Evolutionary conservation across 2,797 vertebrate genomes (phyloP), one percentile per base, ranked within the genome.

Genomic region (Hydrolagus colliei): DNA sequence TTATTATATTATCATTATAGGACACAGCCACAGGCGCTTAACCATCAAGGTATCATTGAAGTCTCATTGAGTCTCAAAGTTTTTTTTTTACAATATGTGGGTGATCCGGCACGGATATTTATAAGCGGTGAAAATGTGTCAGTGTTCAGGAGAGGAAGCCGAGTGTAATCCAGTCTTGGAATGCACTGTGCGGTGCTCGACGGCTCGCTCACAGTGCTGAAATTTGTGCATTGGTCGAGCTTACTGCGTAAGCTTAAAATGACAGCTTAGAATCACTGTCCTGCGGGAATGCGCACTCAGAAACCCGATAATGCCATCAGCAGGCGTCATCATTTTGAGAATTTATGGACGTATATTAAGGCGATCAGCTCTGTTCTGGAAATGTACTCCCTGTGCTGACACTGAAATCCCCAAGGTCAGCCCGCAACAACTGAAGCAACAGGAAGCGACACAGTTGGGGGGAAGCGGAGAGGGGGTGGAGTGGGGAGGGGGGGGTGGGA

Each of bases 251-350:
- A 68, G 62, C 16, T 71, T 84, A 18, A 84, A 71, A 71, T 71
- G 65, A n/a, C 79, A 68, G 16, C 77, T 27, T 18, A 65, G 87
- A 86, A 86, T 87, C 78, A 87, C 86, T 73, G 80, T 86, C 86
- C 68, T 87, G 86, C 86, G 88, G 89, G 90, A 88, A 90, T 93
- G 92, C 90, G 90, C 89, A 87, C 92, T 89, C 86, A 87, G 92
- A 91, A 92, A 91, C 88, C 14, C 88, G 90, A 92, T 95, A 94
- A 95, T 93, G 90, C 91, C 90, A 92, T 89, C 87, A 90, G 90
- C 92, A 90, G 88, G 91, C 90, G 87, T 20, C 88, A 87, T 90
- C 90, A 91, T 88, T 91, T 89, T 86, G 91, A 88, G 90, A 91
- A 92, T 92, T 92, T 88, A 79, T 87, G 32, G 79, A 71, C 71